Conservation (phyloP, 2,113 vertebrate genomes). For the Corythornis madagascariensis region DNA sequence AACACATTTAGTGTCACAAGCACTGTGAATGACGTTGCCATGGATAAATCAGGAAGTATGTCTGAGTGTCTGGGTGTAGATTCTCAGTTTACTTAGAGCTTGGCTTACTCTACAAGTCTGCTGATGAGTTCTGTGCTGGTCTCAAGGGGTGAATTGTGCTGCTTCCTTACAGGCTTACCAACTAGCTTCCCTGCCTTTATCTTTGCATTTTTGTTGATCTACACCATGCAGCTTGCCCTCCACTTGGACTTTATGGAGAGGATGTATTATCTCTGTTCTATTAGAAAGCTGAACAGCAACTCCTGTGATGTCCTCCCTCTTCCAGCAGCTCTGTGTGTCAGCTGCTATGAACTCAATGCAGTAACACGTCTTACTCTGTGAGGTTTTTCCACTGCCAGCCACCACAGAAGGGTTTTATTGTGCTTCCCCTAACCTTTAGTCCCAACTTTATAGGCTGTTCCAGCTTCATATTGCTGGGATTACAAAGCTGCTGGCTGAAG, state of each 20-base stretch:
- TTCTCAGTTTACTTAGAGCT: not conserved
- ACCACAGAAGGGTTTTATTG: not conserved
- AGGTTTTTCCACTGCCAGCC: not conserved
- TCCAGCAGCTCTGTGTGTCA: not conserved
- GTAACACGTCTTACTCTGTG: not conserved
- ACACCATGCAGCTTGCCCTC: not conserved
- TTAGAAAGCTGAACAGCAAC: not conserved
- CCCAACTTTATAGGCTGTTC: not conserved
- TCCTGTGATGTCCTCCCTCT: not conserved
- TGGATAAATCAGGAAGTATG: not conserved
- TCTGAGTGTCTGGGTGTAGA: not conserved
- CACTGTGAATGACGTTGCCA: not conserved
- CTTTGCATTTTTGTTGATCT: not conserved
- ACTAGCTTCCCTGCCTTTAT: not conserved
- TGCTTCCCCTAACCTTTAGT: not conserved
- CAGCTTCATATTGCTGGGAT: not conserved
- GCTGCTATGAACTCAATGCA: not conserved
- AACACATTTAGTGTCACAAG: not conserved
- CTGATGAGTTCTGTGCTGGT: not conserved
- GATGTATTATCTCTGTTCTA: not conserved
- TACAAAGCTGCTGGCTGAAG: not conserved
- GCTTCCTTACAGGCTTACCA: not conserved
- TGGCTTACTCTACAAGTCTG: not conserved
- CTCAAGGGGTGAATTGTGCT: not conserved
- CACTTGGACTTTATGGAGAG: not conserved